Percentiles rank a stretch among this genome's conserved stretches.
These are phyloP conservation scores for Microplitis mediator DNA, from an alignment of 1,140 invertebrate species.

Conservation along the genomic window DNA sequence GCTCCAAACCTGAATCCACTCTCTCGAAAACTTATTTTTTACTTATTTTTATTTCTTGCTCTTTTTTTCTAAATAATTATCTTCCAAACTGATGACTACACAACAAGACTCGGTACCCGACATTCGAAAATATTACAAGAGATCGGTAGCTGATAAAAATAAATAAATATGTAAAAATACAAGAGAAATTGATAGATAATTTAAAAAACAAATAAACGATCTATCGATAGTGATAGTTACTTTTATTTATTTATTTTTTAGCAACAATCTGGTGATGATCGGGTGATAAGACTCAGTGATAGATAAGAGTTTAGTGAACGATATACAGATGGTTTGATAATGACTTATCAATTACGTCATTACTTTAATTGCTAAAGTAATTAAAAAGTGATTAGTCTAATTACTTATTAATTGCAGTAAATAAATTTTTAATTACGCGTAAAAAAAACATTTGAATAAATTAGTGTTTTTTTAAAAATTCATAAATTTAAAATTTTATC, in stretches of 20 bases:
- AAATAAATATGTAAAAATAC: too few species aligned
- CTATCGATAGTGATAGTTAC: not conserved
- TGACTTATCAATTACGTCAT: conserved; percentile 8
- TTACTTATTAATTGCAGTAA: not conserved
- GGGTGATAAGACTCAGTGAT: not conserved
- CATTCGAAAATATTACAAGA: too few species aligned
- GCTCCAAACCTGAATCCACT: not conserved
- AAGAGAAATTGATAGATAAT: too few species aligned
- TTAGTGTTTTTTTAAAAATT: too few species aligned
- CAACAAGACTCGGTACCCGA: too few species aligned
- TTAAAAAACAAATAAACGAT: not conserved
- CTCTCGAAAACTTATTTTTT: not conserved
- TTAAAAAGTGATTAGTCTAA: not conserved
- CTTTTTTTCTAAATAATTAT: too few species aligned
- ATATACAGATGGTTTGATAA: conserved; percentile 16
- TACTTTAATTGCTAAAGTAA: not conserved
- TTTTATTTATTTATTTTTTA: not conserved
- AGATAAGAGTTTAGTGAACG: conserved; percentile 1
- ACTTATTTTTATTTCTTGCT: not conserved
- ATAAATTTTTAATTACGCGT: too few species aligned
- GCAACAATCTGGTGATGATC: not conserved
- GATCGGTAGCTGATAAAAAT: too few species aligned
- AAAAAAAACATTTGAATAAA: too few species aligned
- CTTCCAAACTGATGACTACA: too few species aligned
- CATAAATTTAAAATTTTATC: too few species aligned